Base-by-base conservation (phyloP, 1,140 invertebrate genomes). In the Teleogryllus occipitalis region DNA sequence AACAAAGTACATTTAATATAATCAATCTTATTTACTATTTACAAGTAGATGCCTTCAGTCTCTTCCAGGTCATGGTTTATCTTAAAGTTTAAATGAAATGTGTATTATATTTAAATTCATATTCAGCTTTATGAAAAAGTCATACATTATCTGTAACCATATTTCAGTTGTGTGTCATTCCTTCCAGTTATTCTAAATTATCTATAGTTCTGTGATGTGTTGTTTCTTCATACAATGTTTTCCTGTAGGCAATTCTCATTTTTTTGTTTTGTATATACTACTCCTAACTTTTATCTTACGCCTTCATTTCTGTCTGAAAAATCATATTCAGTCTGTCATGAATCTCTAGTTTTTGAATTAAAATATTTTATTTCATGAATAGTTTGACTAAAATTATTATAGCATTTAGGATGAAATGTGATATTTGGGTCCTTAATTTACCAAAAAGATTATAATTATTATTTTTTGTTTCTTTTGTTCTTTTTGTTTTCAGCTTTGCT, bases 361-460 rank as follows among this genome's bases (percentile, higher is more conserved):
- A 65, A 65, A 14, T 65, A 65, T 65, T 65, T 65, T 65, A 18
- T 65, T 65, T 65, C 54, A 65, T 65, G 54, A 65, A 65, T 65
- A 65, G 54, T 65, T 65, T 65, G 54, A 65, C 54, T 65, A 65
- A 65, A 65, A 65, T 65, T 65, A 65, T 39, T 65, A 65, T 65
- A 65, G 54, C 54, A 65, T 65, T 65, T 65, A 65, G 10, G 54
- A 65, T 65, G 54, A 65, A 65, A 65, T 65, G 54, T 65, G 54
- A 65, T 65, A 65, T 65, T 65, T 65, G 54, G 54, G 54, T 65
- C 54, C 54, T 65, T 65, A 65, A 65, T 65, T 65, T 65, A 65
- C 18, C 54, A 10, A 65, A 65, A 65, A 65, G 18, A 18, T 65
- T 18, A 65, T 65, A 18, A 18, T 65, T 65, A 65, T 65, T 65